Evolutionary conservation across 2,797 vertebrate species (phyloP), one percentile per base, ranked within the genome.

Genomic region (Sebastes diaconus): DNA sequence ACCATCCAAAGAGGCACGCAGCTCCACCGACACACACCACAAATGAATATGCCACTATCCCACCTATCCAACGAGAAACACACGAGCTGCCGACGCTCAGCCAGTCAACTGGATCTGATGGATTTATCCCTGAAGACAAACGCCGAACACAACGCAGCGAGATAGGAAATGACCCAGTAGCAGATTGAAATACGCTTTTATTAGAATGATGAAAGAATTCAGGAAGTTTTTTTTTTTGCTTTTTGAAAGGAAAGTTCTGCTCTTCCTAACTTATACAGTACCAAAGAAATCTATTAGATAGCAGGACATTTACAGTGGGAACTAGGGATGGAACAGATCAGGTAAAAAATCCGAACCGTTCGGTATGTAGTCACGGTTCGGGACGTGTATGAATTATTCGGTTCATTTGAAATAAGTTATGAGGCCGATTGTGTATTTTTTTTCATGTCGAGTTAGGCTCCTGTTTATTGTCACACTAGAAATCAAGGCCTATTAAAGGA

Each of bases 21-120:
- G 46, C 71, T 57, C 32, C 22, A 52, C 55, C 36, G 60, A 73
- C 82, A 77, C 69, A 69, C 64, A 68, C n/a, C 30, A 73, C 24
- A 81, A 88, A 90, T 69, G 18, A 88, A 79, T 75, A 24, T 67
- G 73, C 69, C 76, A 66, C 89, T 90, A 84, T 68, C 80, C 70
- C 59, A 65, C 54, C 69, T 80, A 68, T 81, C 70, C 24, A 16
- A 66, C 54, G 68, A 79, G 58, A 63, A 64, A 55, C 27, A 39
- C 39, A 57, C 1, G 7, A 50, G 80, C 77, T 71, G 58, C 34
- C 3, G 22, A 76, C 10, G 8, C 63, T 75, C 69, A 64, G 50
- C 71, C 42, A 77, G 84, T 83, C 69, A 72, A 22, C 81, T 77
- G 71, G 46, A 84, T 80, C 72, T 79, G 81, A 87, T 89, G 68